Percentiles rank a stretch among this genome's conserved stretches.
These are phyloP conservation scores for Ia io DNA, from an alignment of 2,113 vertebrate genomes.

Conservation along the genomic window DNA sequence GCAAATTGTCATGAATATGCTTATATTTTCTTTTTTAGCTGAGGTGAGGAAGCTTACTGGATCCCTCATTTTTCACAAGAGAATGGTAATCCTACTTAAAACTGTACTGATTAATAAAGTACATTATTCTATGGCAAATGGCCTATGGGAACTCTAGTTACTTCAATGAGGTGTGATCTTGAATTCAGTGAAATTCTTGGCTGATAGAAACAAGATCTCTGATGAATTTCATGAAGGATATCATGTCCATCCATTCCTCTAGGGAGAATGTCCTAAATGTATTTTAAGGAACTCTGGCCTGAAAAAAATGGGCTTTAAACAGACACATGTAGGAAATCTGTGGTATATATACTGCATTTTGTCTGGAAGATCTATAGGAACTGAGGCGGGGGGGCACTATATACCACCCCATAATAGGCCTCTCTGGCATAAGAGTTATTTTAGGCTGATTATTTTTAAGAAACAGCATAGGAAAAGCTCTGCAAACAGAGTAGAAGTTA, in stretches of 20 bases:
- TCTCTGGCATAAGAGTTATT: background rate
- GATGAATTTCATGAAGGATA: background rate
- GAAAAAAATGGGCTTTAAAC: background rate
- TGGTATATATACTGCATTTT: background rate
- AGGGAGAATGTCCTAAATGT: background rate
- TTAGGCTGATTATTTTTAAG: background rate
- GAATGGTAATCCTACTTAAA: background rate
- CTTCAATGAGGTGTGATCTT: background rate
- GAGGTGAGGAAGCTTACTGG: background rate
- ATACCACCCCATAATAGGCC: background rate
- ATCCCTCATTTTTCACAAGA: background rate
- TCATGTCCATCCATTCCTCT: background rate
- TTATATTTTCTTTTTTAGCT: background rate
- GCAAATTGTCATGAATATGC: background rate
- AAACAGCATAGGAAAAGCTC: background rate
- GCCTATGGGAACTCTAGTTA: background rate
- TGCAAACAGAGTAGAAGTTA: background rate
- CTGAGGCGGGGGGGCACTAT: background rate
- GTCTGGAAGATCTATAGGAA: background rate
- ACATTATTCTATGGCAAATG: background rate
- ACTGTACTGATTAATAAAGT: background rate
- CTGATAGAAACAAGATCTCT: background rate
- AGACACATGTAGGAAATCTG: background rate
- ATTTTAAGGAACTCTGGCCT: background rate
- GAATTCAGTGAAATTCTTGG: background rate